phyloP scores from a whole-genome alignment of 1,140 invertebrate genomes.

The Drosophila murphyi region DNA sequence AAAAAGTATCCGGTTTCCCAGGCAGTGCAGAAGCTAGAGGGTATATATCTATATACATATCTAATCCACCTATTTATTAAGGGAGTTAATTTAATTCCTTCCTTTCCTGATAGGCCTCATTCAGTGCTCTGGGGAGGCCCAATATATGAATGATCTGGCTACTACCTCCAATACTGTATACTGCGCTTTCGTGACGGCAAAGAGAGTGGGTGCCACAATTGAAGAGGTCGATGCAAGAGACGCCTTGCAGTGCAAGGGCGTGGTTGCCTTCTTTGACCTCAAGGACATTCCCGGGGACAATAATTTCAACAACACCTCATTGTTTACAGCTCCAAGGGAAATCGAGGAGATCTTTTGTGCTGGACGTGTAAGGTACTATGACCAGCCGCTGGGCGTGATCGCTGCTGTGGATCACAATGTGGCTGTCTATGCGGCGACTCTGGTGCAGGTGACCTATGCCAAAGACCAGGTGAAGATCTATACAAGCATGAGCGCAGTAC shows the following conservation, averaged over 20 bases:
- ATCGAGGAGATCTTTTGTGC: slow-evolving; percentile 85
- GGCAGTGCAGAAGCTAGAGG: slow-evolving; percentile 91
- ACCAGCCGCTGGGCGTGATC: slow-evolving; percentile 90
- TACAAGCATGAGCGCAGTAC: slow-evolving; percentile 84
- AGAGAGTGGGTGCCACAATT: slow-evolving; percentile 86
- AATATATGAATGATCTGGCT: slow-evolving; percentile 88
- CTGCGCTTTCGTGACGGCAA: slow-evolving; percentile 88
- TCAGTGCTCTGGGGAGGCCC: slow-evolving; percentile 90
- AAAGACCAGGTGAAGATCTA: slow-evolving; percentile 42
- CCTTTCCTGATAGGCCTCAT: slow-evolving; percentile 86
- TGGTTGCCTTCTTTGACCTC: slow-evolving; percentile 88
- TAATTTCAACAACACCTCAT: slow-evolving; percentile 82
- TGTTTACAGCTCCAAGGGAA: slow-evolving; percentile 38
- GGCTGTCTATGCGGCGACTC: slow-evolving; percentile 87
- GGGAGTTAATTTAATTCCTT: neutral
- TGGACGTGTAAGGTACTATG: slow-evolving; percentile 87
- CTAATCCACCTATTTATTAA: neutral
- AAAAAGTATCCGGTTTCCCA: slow-evolving; percentile 91
- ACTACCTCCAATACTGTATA: slow-evolving; percentile 86
- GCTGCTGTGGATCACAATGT: slow-evolving; percentile 87
- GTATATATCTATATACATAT: slow-evolving; percentile 9
- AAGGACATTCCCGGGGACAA: slow-evolving; percentile 91
- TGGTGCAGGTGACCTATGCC: slow-evolving; percentile 89
- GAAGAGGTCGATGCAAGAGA: slow-evolving; percentile 86
- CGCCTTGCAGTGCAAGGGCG: slow-evolving; percentile 88